Base-by-base conservation (phyloP, 2,797 vertebrate genomes). In the Pogonophryne albipinna region DNA sequence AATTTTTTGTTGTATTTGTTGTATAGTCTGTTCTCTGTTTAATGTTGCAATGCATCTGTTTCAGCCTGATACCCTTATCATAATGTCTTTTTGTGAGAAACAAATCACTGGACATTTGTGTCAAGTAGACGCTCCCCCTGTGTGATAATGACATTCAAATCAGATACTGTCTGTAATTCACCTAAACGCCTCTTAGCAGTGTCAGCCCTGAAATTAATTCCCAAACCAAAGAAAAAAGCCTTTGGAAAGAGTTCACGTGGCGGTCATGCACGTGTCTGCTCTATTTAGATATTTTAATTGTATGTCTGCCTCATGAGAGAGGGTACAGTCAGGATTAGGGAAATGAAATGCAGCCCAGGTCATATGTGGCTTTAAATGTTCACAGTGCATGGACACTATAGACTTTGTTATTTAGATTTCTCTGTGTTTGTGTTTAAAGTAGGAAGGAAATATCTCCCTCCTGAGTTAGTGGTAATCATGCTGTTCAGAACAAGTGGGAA, bases 81-180 rank as follows among this genome's bases (percentile, higher is more conserved):
- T 19, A 45, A 51, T 27, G 66, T 23, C 38, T 71, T 74, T 65
- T 45, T 19, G 17, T 51, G 45, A 27, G 27, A 51, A 42, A 27
- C 14, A 67, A 75, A 51, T 75, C 15, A 6, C 16, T 46, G 71
- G 55, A 60, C 51, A 19, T 60, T 76, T 65, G 69, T 74, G 78
- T 49, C 17, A 80, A 89, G 80, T 81, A 78, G 78, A 88, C 66
- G 1, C 71, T 84, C 53, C 67, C 69, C 83, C 76, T 41, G 46
- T 53, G 58, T 57, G 67, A 79, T 74, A 63, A 76, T 85, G 65
- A 88, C 81, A 91, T 91, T 91, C 85, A 85, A 90, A 87, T 82
- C 80, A 87, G 83, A 84, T 46, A 34, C 79, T 31, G 80, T 81
- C 69, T 81, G 73, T 60, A 82, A 86, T 85, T 84, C 83, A 85